Base-by-base conservation (phyloP, 2,888 invertebrate species). In the Pristionchus mayeri region DNA sequence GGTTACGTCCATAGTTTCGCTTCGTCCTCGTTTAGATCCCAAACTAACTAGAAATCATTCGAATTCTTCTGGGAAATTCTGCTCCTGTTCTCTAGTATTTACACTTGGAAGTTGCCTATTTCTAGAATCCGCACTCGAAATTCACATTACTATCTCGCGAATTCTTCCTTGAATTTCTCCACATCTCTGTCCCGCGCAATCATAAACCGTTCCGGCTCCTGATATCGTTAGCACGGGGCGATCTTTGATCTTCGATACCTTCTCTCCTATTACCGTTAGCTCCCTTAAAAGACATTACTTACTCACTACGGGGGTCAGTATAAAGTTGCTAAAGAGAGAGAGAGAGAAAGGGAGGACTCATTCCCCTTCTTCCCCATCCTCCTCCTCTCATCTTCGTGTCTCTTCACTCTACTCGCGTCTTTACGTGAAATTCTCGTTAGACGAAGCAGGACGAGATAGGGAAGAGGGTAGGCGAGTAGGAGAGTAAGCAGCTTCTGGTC, bases 341-440 rank as follows among this genome's bases (percentile, higher is more conserved):
- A 7, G 7, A 6, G 7, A 6, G 57, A 54, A 21, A 54, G 54
- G 9, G 21, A 21, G 21, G 16, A 37, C 37, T 67, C 67, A 67
- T 67, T 67, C 37, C 67, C 37, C 67, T 18, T 27, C 79, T 54
- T 79, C 79, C 13, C 30, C 67, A 21, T 34, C 34, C 76, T 34
- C 34, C 76, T 50, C 76, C n/a, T 50, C 50, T 37, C 52, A n/a
- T 37, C 78, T 52, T 76, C 40, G 3, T 18, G 0, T 50, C 44
- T 13, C 76, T 40, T 54, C 54, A 13, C 37, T 79, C 79, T 18
- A 9, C n/a, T 54, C 54, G 9, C 21, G 13, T n/a, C 67, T 40
- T 27, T 67, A 67, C 67, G 67, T 67, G 67, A 67, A 67, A 67
- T 67, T 67, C 40, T 67, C 67, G 67, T 67, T 67, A 67, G 67